Percentiles rank a stretch among this genome's conserved stretches.
These are phyloP conservation scores for Holacanthus passer DNA, from an alignment of 2,113 vertebrate species.

Conservation along the genomic window DNA sequence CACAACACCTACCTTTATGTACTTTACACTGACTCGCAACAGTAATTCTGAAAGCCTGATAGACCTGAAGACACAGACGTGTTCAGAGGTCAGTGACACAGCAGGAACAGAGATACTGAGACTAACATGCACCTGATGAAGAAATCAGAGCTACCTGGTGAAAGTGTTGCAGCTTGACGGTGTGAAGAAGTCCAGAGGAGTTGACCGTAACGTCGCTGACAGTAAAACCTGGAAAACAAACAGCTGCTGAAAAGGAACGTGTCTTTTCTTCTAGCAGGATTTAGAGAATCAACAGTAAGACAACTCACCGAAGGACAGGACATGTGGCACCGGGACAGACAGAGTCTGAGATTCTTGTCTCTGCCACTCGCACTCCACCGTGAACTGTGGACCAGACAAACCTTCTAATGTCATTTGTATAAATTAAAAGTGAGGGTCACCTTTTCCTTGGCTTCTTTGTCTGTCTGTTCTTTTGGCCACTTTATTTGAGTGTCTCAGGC, in stretches of 20 bases:
- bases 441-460: neutral
- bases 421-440: neutral
- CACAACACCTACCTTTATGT: constrained; percentile 85
- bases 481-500: neutral
- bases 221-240: constrained; percentile 86
- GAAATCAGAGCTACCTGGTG: constrained; percentile 83
- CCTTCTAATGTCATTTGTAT: no score
- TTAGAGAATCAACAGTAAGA: neutral
- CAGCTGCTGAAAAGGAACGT: neutral
- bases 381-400: constrained; percentile 85
- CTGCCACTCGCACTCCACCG: constrained; percentile 95
- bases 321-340: constrained; percentile 88
- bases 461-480: neutral
- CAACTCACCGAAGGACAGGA: constrained; percentile 93
- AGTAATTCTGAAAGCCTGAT: constrained; percentile 93
- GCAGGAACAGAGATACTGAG: constrained; percentile 1
- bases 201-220: constrained; percentile 87
- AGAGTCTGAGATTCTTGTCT: constrained; percentile 85
- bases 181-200: constrained; percentile 90
- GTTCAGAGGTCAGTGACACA: neutral
- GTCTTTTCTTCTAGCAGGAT: rapidly evolving
- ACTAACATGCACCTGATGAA: neutral
- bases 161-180: constrained; percentile 90
- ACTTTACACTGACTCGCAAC: constrained; percentile 89
- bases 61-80: constrained; percentile 85